Evolutionary conservation across 1,140 invertebrate genomes (phyloP).

Genomic region (Ceratitis capitata): DNA sequence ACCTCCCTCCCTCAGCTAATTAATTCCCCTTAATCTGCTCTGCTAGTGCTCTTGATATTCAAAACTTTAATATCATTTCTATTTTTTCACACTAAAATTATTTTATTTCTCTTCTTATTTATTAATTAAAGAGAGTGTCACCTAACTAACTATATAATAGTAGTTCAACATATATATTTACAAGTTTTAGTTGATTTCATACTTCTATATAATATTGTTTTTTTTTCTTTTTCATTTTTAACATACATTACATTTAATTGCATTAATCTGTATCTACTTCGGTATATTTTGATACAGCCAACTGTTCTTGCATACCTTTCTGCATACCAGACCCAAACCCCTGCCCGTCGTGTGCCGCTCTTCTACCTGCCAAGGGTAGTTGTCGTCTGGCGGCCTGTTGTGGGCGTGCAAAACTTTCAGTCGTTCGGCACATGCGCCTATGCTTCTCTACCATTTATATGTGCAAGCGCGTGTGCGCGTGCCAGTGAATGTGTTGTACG

Average conservation of each 20-base stretch:
- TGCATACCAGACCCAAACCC: background rate
- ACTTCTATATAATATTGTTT: background rate
- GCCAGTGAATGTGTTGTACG: background rate
- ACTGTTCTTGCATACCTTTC: background rate
- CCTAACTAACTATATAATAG: slow-evolving; percentile 31
- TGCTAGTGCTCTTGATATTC: background rate
- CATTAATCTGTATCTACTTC: background rate
- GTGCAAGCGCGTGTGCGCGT: background rate
- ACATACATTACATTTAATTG: slow-evolving; percentile 21
- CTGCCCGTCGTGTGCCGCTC: background rate
- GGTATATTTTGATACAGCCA: background rate
- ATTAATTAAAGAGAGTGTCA: background rate
- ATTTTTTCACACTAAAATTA: background rate
- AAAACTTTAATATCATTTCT: background rate
- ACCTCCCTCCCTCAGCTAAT: background rate
- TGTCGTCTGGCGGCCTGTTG: background rate
- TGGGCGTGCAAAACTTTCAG: background rate
- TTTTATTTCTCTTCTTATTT: background rate
- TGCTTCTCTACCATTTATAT: background rate
- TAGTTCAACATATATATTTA: slow-evolving; percentile 28
- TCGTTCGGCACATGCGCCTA: background rate
- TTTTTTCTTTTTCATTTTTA: too few relatives aligned
- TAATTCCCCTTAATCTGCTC: too few relatives aligned
- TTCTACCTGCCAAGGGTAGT: background rate
- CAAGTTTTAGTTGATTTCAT: background rate